Evolutionary conservation across 2,888 invertebrate genomes (phyloP).

Genomic region (Leucophenga montana): DNA sequence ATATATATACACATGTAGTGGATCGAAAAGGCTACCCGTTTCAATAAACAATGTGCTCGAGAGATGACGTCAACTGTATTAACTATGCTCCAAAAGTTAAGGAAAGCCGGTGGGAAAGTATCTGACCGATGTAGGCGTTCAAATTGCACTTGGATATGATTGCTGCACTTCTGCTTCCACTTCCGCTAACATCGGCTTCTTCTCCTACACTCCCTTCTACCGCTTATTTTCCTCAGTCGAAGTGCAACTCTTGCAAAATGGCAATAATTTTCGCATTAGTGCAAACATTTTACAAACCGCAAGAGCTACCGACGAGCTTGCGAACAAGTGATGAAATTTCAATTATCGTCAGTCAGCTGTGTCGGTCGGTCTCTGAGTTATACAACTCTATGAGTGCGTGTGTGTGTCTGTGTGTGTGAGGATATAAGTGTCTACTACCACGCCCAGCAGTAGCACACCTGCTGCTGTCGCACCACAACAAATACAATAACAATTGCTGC

Average conservation of each 20-base stretch:
- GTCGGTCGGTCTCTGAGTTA: constrained; percentile 23
- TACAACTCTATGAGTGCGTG: constrained; percentile 32
- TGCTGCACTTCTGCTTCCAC: neutral
- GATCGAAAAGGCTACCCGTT: no score
- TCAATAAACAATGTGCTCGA: no score
- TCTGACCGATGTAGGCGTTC: neutral
- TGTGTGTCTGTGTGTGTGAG: constrained; percentile 23
- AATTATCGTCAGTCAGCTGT: constrained; percentile 67
- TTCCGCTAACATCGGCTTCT: no score
- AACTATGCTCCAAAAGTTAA: neutral
- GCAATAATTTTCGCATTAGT: constrained; percentile 63
- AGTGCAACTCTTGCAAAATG: constrained; percentile 37
- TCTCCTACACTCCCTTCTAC: no score
- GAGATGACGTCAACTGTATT: no score
- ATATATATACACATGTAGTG: no score
- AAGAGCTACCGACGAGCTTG: constrained; percentile 49
- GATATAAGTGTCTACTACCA: neutral
- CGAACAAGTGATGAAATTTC: constrained; percentile 61
- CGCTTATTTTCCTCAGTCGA: constrained; percentile 25
- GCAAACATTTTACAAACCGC: constrained; percentile 59
- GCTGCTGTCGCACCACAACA: constrained; percentile 62
- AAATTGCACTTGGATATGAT: neutral
- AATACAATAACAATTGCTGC: constrained; percentile 19
- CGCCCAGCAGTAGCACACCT: constrained; percentile 49
- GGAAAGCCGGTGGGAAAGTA: neutral